phyloP scores from a whole-genome alignment of 2,113 vertebrate genomes.

The Nycticebus coucang region DNA sequence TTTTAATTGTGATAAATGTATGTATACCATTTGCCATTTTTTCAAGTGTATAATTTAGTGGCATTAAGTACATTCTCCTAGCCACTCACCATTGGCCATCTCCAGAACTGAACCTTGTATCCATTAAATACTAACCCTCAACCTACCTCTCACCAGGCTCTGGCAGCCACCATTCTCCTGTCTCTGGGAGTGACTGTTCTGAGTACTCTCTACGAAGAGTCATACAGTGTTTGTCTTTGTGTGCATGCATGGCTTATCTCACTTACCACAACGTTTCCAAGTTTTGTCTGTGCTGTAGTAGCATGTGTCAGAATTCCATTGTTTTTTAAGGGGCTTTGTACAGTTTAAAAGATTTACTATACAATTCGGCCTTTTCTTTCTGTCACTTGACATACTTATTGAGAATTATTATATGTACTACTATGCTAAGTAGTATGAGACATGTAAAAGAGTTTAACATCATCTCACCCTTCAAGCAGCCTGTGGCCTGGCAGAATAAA shows the following conservation, averaged over 20 bases:
- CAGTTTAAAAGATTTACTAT: background rate
- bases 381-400: background rate
- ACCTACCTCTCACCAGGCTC: rapidly evolving
- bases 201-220: background rate
- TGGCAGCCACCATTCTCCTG: background rate
- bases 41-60: background rate
- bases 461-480: background rate
- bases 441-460: background rate
- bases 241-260: background rate
- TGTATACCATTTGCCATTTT: background rate
- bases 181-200: background rate
- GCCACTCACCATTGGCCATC: background rate
- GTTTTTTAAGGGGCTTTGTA: background rate
- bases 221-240: background rate
- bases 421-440: background rate
- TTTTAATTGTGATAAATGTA: background rate
- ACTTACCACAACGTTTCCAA: background rate
- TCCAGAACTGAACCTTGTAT: background rate
- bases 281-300: background rate
- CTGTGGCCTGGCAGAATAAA: background rate
- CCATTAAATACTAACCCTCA: background rate
- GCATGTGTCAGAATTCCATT: background rate
- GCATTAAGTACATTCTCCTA: background rate
- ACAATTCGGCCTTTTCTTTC: background rate
- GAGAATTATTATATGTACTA: background rate